phyloP scores from a whole-genome alignment of 2,888 invertebrate species.

The Andrena dorsata region DNA sequence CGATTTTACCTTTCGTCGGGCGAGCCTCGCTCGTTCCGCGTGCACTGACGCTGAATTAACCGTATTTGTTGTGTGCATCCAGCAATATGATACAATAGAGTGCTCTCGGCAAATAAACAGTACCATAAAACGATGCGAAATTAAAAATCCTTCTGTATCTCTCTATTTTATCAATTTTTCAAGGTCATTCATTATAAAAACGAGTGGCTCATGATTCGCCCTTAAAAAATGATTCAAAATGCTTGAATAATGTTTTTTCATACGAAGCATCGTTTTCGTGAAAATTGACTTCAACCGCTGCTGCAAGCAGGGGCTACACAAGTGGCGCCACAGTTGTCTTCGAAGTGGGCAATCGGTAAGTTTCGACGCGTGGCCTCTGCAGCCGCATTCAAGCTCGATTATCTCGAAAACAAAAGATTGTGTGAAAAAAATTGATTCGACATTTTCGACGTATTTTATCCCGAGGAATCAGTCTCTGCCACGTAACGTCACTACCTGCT shows the following conservation, averaged over 20 bases:
- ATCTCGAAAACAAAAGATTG: not conserved
- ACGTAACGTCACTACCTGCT: not conserved
- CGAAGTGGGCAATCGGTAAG: too few relatives aligned
- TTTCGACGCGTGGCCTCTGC: too few relatives aligned
- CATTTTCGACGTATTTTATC: not conserved
- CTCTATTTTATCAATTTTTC: not conserved
- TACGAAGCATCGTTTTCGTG: not conserved
- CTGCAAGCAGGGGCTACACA: not conserved
- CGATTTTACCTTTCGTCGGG: conserved; percentile 51
- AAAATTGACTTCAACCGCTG: not conserved
- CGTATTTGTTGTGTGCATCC: conserved; percentile 16
- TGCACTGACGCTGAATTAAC: not conserved
- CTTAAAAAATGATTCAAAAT: not conserved
- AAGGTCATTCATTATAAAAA: not conserved
- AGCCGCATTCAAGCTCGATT: not conserved
- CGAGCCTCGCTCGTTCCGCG: not conserved
- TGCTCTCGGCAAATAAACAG: not conserved
- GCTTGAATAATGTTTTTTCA: not conserved
- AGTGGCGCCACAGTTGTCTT: too few relatives aligned
- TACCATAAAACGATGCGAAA: not conserved
- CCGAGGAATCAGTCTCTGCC: not conserved
- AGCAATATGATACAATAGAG: not conserved
- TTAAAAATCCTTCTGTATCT: not conserved
- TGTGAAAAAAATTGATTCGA: not conserved
- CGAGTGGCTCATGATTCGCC: not conserved